Conservation (phyloP, 2,888 invertebrate genomes). For the Chloroclystis v-ata region DNA sequence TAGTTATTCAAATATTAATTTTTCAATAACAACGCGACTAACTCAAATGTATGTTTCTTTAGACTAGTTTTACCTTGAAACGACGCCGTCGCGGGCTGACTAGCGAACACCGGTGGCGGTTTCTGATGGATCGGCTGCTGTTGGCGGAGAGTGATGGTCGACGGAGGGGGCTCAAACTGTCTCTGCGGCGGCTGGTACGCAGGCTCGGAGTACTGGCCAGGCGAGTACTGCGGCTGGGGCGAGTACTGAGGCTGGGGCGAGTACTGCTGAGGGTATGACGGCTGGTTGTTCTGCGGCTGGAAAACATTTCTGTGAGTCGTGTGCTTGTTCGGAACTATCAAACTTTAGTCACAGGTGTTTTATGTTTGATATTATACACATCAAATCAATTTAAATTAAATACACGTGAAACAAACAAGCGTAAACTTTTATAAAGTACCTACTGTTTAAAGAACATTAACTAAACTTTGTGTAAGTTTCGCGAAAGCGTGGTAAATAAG, state of each 20-base stretch:
- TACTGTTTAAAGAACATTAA: too few species aligned
- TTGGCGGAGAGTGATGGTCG: slow-evolving; percentile 84
- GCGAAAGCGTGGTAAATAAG: too few species aligned
- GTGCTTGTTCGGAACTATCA: not conserved
- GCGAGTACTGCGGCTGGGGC: slow-evolving; percentile 30
- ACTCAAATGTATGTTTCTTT: too few species aligned
- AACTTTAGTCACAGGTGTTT: slow-evolving; percentile 12
- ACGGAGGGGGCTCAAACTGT: slow-evolving; percentile 80
- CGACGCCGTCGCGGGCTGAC: slow-evolving; percentile 88
- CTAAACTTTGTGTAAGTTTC: too few species aligned
- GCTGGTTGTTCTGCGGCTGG: too few species aligned
- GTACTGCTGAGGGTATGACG: too few species aligned
- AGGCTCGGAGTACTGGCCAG: slow-evolving; percentile 47
- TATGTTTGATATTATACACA: not conserved
- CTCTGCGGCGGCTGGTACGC: slow-evolving; percentile 79
- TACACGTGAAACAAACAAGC: not conserved
- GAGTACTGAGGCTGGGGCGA: slow-evolving; percentile 29
- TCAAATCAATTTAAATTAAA: not conserved
- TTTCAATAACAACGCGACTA: too few species aligned
- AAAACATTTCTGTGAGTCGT: too few species aligned
- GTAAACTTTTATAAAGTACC: too few species aligned
- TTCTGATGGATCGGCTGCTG: slow-evolving; percentile 86
- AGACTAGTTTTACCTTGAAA: slow-evolving; percentile 79
- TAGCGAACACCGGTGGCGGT: slow-evolving; percentile 85
- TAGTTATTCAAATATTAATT: too few species aligned